phyloP scores from a whole-genome alignment of 2,888 invertebrate genomes.

The Meteorus colon region DNA sequence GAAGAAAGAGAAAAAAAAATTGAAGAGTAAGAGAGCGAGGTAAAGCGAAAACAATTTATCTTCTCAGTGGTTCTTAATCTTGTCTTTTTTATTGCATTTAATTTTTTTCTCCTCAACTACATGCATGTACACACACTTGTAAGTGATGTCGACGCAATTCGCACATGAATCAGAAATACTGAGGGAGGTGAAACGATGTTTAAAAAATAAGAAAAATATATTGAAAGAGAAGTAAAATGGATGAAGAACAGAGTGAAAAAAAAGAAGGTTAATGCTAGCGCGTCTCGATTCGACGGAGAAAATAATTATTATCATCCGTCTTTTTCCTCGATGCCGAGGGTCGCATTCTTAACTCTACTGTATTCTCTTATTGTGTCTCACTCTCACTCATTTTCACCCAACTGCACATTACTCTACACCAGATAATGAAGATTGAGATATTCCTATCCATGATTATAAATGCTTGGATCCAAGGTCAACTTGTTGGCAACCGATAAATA shows the following conservation, averaged over 20 bases:
- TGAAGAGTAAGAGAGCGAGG: too few relatives aligned
- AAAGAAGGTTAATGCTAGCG: neutral
- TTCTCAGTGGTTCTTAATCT: conserved; percentile 25
- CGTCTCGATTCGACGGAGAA: neutral
- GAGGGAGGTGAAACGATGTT: conserved; percentile 37
- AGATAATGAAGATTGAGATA: neutral
- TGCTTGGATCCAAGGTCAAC: neutral
- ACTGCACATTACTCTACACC: neutral
- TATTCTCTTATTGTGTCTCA: neutral
- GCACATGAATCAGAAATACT: neutral
- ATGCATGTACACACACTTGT: neutral
- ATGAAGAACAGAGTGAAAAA: conserved; percentile 38
- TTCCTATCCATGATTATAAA: neutral
- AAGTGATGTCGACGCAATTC: neutral
- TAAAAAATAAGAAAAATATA: neutral
- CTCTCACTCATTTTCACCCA: neutral
- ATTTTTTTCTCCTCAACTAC: neutral
- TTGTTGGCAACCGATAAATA: neutral
- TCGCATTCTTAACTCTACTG: neutral
- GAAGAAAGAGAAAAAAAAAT: neutral
- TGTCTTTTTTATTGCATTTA: neutral
- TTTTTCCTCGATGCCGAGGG: neutral
- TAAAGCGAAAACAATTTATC: conserved; percentile 22
- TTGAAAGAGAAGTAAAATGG: neutral
- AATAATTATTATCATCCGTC: conserved; percentile 20